Evolutionary conservation across 1,140 invertebrate species (phyloP).

Genomic region (Tetramorium simillimum): DNA sequence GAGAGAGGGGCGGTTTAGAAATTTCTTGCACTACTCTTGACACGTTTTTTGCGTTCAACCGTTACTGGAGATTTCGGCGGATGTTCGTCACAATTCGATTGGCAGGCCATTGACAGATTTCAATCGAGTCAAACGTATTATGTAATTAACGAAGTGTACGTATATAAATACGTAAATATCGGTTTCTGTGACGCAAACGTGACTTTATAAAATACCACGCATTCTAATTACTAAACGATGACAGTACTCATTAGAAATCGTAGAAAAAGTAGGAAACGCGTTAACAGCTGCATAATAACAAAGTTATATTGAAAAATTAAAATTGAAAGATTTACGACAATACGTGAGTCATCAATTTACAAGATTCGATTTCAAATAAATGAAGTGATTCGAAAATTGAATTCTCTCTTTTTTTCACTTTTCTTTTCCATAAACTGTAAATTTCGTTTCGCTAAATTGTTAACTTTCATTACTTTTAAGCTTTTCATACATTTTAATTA

Average conservation of each 20-base stretch:
- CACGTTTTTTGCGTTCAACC: not conserved
- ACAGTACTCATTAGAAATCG: not conserved
- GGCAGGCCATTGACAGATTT: not conserved
- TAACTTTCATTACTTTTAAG: not conserved
- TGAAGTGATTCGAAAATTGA: not conserved
- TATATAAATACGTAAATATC: not conserved
- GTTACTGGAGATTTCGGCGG: not conserved
- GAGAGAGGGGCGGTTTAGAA: constrained; percentile 38
- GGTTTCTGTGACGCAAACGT: not conserved
- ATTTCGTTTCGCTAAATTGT: not conserved
- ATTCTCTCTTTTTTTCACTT: not conserved
- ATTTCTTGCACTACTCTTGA: constrained; percentile 8
- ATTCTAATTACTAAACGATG: not conserved
- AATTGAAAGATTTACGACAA: not conserved
- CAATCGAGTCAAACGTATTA: not conserved
- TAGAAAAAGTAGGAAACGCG: not conserved
- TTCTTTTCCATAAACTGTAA: not conserved
- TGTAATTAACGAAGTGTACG: not conserved
- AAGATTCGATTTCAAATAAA: not conserved
- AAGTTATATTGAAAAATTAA: not conserved
- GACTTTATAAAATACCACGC: not conserved
- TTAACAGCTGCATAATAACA: not conserved
- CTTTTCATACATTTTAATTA: not conserved
- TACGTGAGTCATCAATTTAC: not conserved
- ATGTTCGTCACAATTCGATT: constrained; percentile 13